Evolutionary conservation across 2,113 vertebrate genomes (phyloP).

Genomic region (Blennius ocellaris): DNA sequence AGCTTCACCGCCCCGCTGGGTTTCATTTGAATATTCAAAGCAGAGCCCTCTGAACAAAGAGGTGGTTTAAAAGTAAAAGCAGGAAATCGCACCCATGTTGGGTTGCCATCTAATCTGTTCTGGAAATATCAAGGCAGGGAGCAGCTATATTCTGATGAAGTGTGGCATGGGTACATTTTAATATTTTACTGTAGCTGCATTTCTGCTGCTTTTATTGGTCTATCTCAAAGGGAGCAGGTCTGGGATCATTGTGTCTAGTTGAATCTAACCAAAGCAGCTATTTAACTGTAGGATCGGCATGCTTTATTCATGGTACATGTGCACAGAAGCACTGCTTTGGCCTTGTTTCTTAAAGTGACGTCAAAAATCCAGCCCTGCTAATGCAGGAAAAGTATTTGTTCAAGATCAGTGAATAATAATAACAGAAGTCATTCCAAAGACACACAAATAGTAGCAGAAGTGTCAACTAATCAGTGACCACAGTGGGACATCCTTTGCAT

Average conservation of each 20-base stretch:
- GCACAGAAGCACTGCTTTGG: conserved; percentile 1
- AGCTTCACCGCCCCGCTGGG: conserved; percentile 26
- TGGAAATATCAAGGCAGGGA: conserved; percentile 71
- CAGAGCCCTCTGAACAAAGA: conserved; percentile 65
- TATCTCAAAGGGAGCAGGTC: conserved; percentile 50
- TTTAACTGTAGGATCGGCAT: conserved; percentile 7
- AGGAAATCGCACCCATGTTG: conserved; percentile 56
- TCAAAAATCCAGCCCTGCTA: no score
- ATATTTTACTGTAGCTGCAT: conserved; percentile 47
- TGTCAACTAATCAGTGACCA: no score
- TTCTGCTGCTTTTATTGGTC: conserved; percentile 46
- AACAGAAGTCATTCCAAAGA: no score
- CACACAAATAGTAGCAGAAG: no score
- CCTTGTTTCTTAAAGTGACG: no score
- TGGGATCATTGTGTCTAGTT: conserved; percentile 35
- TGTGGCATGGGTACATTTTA: conserved; percentile 52
- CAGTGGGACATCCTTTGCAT: neutral
- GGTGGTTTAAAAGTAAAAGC: conserved; percentile 42
- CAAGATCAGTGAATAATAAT: no score
- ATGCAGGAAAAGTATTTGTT: no score
- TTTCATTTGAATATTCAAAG: conserved; percentile 83
- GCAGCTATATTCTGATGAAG: conserved; percentile 63
- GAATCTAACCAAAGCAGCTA: conserved; percentile 19
- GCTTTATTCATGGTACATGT: conserved; percentile 27
- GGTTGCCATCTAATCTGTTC: conserved; percentile 63